A percentile compares a stretch with the other conserved stretches of the same genome.
Conservation (phyloP, 30 jellyfish, hydroid and myxozoan species). For the Sanderia malayensis region DNA sequence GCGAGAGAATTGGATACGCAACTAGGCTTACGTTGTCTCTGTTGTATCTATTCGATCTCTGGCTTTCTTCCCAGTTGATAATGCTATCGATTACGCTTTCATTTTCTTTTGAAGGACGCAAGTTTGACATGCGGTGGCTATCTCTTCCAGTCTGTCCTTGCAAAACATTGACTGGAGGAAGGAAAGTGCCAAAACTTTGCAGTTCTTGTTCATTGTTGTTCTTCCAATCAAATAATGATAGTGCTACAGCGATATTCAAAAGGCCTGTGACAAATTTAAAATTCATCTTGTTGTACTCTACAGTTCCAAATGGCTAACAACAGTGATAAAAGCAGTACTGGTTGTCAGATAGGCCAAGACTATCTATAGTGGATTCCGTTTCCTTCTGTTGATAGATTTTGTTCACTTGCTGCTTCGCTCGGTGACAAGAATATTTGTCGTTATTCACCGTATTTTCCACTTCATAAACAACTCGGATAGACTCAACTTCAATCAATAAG, state of each 20-base stretch:
- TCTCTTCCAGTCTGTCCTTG: background rate
- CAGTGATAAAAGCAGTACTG: background rate
- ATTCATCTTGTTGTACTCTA: background rate
- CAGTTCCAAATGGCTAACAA: no score
- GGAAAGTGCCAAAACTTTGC: background rate
- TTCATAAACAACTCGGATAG: background rate
- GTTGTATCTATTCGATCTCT: background rate
- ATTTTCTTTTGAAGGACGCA: constrained; percentile 38
- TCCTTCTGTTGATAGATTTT: no score
- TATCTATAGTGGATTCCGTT: no score
- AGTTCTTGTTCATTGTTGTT: background rate
- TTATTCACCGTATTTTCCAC: background rate
- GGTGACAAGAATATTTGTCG: no score
- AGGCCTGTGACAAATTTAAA: background rate
- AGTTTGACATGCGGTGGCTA: background rate
- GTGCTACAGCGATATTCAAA: background rate
- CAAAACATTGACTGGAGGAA: background rate
- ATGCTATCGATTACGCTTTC: constrained; percentile 35
- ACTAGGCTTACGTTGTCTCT: constrained; percentile 7
- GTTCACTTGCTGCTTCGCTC: no score
- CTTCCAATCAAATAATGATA: constrained; percentile 1
- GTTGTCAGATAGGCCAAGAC: background rate
- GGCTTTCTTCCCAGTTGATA: constrained; percentile 51
- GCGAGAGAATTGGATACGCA: constrained; percentile 54
- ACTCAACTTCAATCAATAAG: background rate